These are phyloP conservation scores for Gila orcuttii DNA, from an alignment of 2,113 vertebrate genomes.

Conservation along the genomic window DNA sequence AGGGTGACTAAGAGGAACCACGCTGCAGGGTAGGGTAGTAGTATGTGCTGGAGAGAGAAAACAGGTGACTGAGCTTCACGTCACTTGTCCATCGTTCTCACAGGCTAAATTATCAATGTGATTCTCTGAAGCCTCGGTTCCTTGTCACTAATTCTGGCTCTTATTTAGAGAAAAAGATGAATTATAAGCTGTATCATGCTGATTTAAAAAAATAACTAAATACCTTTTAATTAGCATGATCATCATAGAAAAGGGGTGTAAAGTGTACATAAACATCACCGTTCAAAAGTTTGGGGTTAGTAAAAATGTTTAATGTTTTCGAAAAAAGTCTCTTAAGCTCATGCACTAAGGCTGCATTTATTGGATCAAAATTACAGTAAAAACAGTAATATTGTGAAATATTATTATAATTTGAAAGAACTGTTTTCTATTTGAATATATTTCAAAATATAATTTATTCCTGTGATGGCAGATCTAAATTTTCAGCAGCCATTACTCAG, in stretches of 20 bases:
- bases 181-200: background rate
- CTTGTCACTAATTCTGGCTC: background rate
- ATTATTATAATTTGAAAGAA: background rate
- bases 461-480: background rate
- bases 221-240: background rate
- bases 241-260: background rate
- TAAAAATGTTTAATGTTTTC: background rate
- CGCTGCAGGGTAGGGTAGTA: background rate
- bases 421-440: background rate
- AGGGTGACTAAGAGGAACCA: background rate
- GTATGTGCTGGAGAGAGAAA: background rate
- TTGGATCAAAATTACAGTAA: background rate
- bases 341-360: background rate
- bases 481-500: background rate
- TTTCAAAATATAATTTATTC: background rate
- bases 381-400: background rate
- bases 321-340: background rate
- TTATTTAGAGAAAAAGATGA: background rate
- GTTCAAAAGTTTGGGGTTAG: background rate
- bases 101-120: background rate
- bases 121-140: background rate
- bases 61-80: constrained; percentile 35
- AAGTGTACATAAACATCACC: background rate
- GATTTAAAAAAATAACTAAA: background rate
- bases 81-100: constrained; percentile 30